Evolutionary conservation across 2,113 vertebrate genomes (phyloP).

Genomic region (Chamaetylas fuelleborni): DNA sequence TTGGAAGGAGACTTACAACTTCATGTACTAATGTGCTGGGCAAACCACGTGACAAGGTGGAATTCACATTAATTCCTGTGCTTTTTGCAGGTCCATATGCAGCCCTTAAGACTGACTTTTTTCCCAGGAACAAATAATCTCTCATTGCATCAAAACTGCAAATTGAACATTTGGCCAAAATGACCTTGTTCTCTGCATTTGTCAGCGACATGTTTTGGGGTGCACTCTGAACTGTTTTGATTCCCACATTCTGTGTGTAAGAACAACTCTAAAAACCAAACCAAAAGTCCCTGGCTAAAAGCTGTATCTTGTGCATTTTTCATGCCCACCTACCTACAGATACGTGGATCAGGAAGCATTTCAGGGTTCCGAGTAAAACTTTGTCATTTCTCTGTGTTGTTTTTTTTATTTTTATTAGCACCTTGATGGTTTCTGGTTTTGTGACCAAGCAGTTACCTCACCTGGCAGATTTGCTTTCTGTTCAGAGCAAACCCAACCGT

Average conservation of each 20-base stretch:
- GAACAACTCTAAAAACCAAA: not conserved
- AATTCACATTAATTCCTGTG: not conserved
- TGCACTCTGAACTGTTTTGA: not conserved
- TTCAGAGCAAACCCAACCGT: accelerated
- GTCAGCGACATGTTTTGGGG: too few species aligned
- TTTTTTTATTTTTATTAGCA: not conserved
- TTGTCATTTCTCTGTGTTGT: not conserved
- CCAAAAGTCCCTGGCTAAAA: not conserved
- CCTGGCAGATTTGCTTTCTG: not conserved
- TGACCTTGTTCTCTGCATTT: not conserved
- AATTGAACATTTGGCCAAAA: not conserved
- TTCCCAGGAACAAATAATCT: not conserved
- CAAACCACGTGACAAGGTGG: accelerated
- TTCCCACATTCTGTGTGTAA: not conserved
- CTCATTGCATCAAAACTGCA: not conserved
- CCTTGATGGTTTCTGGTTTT: not conserved
- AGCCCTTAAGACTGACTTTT: not conserved
- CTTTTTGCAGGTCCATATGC: not conserved
- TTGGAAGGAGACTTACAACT: not conserved
- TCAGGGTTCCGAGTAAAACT: not conserved
- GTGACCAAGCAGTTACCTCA: not conserved
- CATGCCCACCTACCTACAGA: not conserved
- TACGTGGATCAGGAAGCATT: not conserved
- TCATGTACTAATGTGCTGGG: accelerated
- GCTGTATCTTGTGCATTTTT: not conserved